phyloP scores from a whole-genome alignment of 2,797 vertebrate species.

The Halcyon smyrnensis region DNA sequence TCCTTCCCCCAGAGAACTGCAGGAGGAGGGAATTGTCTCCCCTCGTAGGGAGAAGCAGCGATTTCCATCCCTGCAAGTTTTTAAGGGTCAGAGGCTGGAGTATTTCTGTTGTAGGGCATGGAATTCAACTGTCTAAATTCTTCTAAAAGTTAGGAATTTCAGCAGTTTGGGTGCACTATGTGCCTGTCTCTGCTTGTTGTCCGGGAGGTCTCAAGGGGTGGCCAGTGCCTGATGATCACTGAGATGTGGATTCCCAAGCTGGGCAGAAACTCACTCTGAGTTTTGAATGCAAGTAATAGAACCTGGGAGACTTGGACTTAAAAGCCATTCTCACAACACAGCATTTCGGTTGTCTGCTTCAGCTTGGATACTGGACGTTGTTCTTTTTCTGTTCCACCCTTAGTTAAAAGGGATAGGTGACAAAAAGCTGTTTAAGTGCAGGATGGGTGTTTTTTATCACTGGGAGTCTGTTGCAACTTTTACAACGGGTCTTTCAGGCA shows the following conservation, averaged over 20 bases:
- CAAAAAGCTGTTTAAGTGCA: background rate
- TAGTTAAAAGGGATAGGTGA: background rate
- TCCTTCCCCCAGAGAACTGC: background rate
- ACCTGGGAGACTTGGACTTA: background rate
- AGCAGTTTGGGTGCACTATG: background rate
- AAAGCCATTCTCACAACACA: background rate
- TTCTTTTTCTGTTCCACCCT: background rate
- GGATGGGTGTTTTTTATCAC: background rate
- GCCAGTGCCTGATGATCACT: accelerated
- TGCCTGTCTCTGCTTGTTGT: background rate
- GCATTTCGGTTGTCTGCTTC: background rate
- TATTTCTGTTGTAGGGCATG: background rate
- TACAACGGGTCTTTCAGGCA: background rate
- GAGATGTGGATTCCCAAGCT: background rate
- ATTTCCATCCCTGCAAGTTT: background rate
- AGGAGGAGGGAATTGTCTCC: background rate
- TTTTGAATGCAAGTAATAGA: background rate
- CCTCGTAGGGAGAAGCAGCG: accelerated
- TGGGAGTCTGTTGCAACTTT: background rate
- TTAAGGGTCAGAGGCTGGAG: background rate
- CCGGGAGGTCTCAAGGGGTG: background rate
- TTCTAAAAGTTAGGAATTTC: background rate
- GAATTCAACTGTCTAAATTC: background rate
- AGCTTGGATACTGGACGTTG: accelerated
- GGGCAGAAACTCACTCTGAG: background rate